Percentiles rank a stretch among this genome's conserved stretches.
Conservation (phyloP, 1,140 invertebrate species). For the Bilobella aurantiaca region DNA sequence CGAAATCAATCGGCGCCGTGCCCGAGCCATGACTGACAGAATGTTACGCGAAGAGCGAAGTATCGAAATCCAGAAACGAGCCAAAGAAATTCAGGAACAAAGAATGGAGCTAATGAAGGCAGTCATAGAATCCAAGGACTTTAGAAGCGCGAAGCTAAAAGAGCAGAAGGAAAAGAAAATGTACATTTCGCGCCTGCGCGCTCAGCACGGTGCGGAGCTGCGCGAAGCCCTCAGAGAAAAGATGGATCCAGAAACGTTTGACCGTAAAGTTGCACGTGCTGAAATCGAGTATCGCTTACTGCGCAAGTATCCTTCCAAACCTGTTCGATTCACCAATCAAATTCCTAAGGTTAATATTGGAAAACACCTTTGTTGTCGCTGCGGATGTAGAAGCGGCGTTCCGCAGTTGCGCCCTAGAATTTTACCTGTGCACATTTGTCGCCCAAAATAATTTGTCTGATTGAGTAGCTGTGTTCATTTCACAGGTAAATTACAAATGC, state of each 20-base stretch:
- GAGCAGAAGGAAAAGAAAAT: conserved; percentile 27
- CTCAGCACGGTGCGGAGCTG: conserved; percentile 31
- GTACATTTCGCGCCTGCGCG: conserved; percentile 22
- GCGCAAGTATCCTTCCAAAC: conserved; percentile 13
- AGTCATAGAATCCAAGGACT: conserved; percentile 30
- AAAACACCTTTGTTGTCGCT: not conserved
- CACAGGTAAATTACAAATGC: too few relatives aligned
- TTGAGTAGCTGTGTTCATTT: too few relatives aligned
- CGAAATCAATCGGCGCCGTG: conserved; percentile 27
- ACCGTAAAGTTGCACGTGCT: conserved; percentile 30
- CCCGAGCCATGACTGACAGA: conserved; percentile 26
- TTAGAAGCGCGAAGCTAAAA: conserved; percentile 19
- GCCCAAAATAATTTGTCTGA: too few relatives aligned
- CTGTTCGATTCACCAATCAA: not conserved
- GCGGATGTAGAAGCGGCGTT: not conserved
- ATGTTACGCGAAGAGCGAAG: conserved; percentile 29
- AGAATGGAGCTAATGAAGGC: conserved; percentile 18
- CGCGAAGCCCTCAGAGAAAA: conserved; percentile 22
- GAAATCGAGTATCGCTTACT: conserved; percentile 27
- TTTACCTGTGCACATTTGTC: too few relatives aligned
- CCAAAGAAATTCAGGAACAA: conserved; percentile 26
- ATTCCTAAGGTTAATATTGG: conserved; percentile 1
- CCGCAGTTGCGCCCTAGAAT: too few relatives aligned
- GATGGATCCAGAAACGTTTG: conserved; percentile 33
- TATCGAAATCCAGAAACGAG: conserved; percentile 20